phyloP scores from a whole-genome alignment of 2,113 vertebrate genomes.

The Syngnathus floridae region DNA sequence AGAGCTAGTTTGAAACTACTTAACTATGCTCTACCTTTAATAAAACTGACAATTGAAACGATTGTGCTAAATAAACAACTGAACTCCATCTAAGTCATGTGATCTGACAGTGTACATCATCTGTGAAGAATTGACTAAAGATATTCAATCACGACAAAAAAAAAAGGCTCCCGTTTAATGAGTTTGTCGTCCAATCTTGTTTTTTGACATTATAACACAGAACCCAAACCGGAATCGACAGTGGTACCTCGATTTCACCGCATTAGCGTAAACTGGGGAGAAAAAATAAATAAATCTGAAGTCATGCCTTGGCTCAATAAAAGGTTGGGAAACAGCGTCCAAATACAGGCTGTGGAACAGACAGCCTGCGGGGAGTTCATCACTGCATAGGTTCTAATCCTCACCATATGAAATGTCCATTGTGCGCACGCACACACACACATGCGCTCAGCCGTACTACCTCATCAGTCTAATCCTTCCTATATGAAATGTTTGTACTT shows the following conservation, averaged over 20 bases:
- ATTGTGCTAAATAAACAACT: no score
- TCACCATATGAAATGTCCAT: conserved; percentile 50
- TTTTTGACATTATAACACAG: no score
- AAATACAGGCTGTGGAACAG: conserved; percentile 16
- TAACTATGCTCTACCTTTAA: no score
- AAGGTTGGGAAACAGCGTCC: background rate
- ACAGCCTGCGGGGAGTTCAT: conserved; percentile 32
- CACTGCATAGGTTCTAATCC: conserved; percentile 45
- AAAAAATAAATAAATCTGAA: background rate
- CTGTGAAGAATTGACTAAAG: no score
- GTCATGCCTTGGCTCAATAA: background rate
- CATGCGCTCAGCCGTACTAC: conserved; percentile 5
- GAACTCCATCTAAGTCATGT: no score
- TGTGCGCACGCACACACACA: conserved; percentile 5
- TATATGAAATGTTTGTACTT: conserved; percentile 58
- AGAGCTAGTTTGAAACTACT: no score
- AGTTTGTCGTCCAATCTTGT: no score
- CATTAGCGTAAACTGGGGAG: background rate
- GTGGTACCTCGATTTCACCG: background rate
- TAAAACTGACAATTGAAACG: no score
- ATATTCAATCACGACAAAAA: no score
- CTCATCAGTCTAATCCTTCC: conserved; percentile 48
- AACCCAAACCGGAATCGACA: no score
- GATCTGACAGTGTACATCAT: no score
- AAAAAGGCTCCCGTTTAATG: no score